Base-by-base conservation (phyloP, 2,888 invertebrate species). In the Congeria kusceri region DNA sequence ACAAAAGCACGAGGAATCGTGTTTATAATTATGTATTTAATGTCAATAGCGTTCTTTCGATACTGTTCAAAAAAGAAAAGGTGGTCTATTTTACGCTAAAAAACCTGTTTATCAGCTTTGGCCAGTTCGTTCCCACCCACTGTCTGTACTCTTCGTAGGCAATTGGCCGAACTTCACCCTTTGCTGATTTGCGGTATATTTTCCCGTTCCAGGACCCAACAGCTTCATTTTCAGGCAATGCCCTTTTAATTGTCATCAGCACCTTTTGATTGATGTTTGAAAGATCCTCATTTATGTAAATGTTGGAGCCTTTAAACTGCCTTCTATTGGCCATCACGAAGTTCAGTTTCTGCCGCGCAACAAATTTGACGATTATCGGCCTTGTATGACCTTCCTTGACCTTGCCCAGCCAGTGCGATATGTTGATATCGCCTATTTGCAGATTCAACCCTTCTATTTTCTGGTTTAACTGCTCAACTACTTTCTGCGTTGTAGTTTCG, bases 261-360 rank as follows among this genome's bases (percentile, higher is more conserved):
- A 62, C 23, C 11, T 44, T 46, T 7, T 62, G 27, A 23, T 62
- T 62, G 13, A 62, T 25, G 27, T 23, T 62, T 39, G 62, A 44
- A 4, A 62, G 27, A 20, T 62, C 62, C 44, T 62, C 62, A 25
- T 62, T 44, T n/a, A 62, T 62, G 15, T 32, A 62, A 9, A 62
- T 62, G 13, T 62, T 39, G 5, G 62, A 15, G 20, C 62, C 62
- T 39, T 62, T 62, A 23, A 39, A 18, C 23, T 7, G 9, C 39
- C 44, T 62, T 62, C 46, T 62, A 44, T 39, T 25, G 25, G 44
- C 25, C 9, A 62, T 44, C 23, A 44, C 44, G 18, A 46, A 46
- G 15, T 46, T 44, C 3, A 25, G 44, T 27, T 44, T 25, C 20
- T 46, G 18, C 15, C 62, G 39, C 3, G 62, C 44, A 15, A 44